A percentile compares a stretch with the other conserved stretches of the same genome.
Conservation (phyloP, 2,113 vertebrate genomes). For the Heliornis fulica region DNA sequence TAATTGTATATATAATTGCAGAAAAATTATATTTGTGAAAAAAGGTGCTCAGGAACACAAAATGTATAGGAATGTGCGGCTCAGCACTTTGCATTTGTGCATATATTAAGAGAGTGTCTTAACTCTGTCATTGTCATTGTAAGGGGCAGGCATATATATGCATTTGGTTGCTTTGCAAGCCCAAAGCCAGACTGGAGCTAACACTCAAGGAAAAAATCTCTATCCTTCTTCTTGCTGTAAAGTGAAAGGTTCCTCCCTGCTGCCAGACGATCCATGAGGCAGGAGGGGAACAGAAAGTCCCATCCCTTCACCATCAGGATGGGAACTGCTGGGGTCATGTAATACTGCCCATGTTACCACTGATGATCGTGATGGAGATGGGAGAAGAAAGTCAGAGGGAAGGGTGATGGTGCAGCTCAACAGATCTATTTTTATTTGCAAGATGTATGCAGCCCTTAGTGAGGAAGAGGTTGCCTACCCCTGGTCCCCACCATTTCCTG, state of each 20-base stretch:
- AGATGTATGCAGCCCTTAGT: fast-evolving
- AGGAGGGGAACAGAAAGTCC: not conserved
- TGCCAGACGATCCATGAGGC: not conserved
- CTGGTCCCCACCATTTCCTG: not conserved
- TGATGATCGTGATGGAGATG: not conserved
- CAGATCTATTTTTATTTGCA: not conserved
- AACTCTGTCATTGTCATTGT: not conserved
- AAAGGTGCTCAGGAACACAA: not conserved
- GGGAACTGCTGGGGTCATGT: not conserved
- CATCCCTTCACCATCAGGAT: not conserved
- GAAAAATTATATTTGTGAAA: not conserved
- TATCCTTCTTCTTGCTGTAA: not conserved
- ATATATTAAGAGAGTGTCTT: not conserved
- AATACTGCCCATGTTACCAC: fast-evolving
- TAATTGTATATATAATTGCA: too few relatives aligned
- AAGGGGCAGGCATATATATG: not conserved
- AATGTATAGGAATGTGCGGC: not conserved
- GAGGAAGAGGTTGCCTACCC: not conserved
- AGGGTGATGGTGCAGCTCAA: not conserved
- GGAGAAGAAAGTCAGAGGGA: not conserved
- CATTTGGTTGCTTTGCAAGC: not conserved
- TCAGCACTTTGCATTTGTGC: not conserved
- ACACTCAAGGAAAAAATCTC: not conserved
- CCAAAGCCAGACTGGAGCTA: not conserved
- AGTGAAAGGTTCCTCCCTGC: not conserved